These are phyloP conservation scores for Metopolophium dirhodum DNA, from an alignment of 1,140 invertebrate species.

Conservation along the genomic window DNA sequence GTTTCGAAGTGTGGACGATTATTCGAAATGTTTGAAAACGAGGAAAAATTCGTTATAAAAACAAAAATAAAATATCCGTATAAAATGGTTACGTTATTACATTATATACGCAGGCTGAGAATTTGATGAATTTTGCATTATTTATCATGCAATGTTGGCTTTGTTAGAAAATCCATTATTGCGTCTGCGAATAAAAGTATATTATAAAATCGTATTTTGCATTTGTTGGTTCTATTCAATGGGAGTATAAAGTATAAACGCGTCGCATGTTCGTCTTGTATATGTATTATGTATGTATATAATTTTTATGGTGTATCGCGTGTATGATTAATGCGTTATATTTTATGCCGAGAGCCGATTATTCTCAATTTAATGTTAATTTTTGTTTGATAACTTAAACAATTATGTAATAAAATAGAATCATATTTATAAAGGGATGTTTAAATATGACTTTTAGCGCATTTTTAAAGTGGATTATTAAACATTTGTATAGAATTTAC, in stretches of 20 bases:
- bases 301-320: background rate
- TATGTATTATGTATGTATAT: background rate
- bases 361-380: constrained; percentile 13
- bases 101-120: background rate
- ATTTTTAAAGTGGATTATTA: background rate
- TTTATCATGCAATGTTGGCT: background rate
- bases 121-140: constrained; percentile 19
- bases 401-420: background rate
- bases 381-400: constrained; percentile 9
- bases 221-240: background rate
- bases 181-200: constrained; percentile 23
- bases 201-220: constrained; percentile 11
- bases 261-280: background rate
- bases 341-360: background rate
- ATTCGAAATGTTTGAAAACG: background rate
- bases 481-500: background rate
- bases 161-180: constrained; percentile 21
- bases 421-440: background rate
- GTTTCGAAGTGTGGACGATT: background rate
- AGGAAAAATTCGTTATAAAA: background rate
- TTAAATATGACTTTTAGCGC: background rate
- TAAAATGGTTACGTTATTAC: background rate
- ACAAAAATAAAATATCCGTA: background rate
- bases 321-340: background rate
- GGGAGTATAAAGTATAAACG: background rate